Conservation (phyloP, 2,113 vertebrate species). For the Delphinapterus leucas region DNA sequence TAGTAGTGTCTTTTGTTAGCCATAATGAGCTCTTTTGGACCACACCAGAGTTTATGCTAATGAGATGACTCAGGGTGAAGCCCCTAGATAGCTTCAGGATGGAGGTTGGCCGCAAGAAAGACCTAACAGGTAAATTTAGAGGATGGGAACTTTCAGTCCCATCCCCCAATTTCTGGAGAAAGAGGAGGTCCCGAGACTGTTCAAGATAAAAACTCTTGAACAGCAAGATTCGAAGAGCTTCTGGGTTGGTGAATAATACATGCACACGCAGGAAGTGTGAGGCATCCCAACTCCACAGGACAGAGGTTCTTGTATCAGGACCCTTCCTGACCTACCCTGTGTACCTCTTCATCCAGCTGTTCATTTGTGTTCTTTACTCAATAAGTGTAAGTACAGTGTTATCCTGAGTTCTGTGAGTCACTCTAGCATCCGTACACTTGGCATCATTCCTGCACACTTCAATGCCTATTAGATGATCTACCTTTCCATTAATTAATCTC, state of each 20-base stretch:
- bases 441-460: not conserved
- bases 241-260: not conserved
- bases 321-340: not conserved
- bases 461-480: not conserved
- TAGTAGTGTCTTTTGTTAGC: not conserved
- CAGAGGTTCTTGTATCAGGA: not conserved
- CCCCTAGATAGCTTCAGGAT: not conserved
- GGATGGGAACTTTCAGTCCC: not conserved
- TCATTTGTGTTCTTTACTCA: not conserved
- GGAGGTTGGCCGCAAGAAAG: not conserved
- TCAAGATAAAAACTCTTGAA: not conserved
- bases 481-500: not conserved
- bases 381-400: not conserved
- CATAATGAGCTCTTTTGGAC: not conserved
- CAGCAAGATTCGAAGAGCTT: not conserved
- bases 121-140: not conserved
- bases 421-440: not conserved
- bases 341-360: not conserved
- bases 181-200: not conserved
- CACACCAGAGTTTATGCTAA: not conserved
- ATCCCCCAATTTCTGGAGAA: not conserved
- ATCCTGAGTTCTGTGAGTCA: not conserved
- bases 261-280: not conserved
- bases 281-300: not conserved
- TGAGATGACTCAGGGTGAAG: not conserved